Percentiles rank a stretch among this genome's conserved stretches.
Evolutionary conservation across 2,888 invertebrate genomes (phyloP).

Genomic region (Shargacucullia verbasci): DNA sequence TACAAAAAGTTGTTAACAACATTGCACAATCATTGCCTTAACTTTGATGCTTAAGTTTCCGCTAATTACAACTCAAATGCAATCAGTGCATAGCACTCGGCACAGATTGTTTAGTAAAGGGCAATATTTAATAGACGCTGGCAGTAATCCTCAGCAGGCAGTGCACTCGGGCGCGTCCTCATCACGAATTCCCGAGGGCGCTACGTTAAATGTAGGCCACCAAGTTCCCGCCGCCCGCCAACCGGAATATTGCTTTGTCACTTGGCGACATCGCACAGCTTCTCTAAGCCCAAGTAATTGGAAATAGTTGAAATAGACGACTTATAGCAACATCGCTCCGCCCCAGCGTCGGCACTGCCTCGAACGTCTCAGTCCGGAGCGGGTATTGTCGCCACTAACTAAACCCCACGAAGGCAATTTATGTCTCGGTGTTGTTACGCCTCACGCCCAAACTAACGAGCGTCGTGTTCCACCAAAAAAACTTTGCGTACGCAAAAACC

Average conservation of each 20-base stretch:
- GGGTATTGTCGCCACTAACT: slow-evolving; percentile 45
- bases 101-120: slow-evolving; percentile 66
- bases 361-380: slow-evolving; percentile 42
- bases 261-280: slow-evolving; percentile 85
- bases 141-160: slow-evolving; percentile 79
- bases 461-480: slow-evolving; percentile 36
- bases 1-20: slow-evolving; percentile 11
- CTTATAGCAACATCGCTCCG: slow-evolving; percentile 75
- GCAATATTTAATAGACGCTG: slow-evolving; percentile 77
- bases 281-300: slow-evolving; percentile 88
- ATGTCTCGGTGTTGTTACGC: slow-evolving; percentile 37
- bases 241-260: slow-evolving; percentile 88
- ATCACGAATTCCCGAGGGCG: slow-evolving; percentile 85
- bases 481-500: slow-evolving; percentile 14
- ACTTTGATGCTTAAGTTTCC: slow-evolving; percentile 35
- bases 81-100: slow-evolving; percentile 44
- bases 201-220: slow-evolving; percentile 86
- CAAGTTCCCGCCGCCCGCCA: slow-evolving; percentile 78
- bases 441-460: slow-evolving; percentile 47
- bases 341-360: slow-evolving; percentile 43
- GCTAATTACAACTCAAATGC: slow-evolving; percentile 42
- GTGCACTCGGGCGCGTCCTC: slow-evolving; percentile 80
- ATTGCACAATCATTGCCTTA: slow-evolving; percentile 3
- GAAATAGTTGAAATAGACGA: slow-evolving; percentile 88
- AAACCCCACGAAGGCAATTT: slow-evolving; percentile 50